These are phyloP conservation scores for Nemopilema nomurai DNA, from an alignment of 30 jellyfish, hydroid and myxozoan species.

Conservation along the genomic window DNA sequence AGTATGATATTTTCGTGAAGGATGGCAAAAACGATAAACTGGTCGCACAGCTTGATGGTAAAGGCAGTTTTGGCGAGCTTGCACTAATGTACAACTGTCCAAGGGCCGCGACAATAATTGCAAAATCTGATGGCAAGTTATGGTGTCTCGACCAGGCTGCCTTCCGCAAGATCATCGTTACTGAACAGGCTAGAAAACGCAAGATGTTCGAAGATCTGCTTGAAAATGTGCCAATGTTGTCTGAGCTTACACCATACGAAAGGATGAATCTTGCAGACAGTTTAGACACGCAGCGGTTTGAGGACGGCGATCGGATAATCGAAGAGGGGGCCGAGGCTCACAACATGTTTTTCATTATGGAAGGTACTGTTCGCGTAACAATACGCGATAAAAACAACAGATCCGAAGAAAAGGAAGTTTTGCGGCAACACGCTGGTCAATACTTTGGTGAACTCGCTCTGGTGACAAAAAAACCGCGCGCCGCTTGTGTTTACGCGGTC, in stretches of 20 bases:
- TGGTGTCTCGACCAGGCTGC: conserved; percentile 98
- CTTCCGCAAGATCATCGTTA: conserved; percentile 82
- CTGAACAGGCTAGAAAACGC: conserved; percentile 91
- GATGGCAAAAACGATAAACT: conserved; percentile 70
- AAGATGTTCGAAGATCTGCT: conserved; percentile 82
- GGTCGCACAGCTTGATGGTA: conserved; percentile 82
- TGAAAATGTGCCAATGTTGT: conserved; percentile 82
- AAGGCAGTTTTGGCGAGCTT: conserved; percentile 95
- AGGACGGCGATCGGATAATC: conserved; percentile 71
- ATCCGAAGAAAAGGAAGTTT: conserved; percentile 70
- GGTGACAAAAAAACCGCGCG: conserved; percentile 93
- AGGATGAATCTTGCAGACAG: conserved; percentile 95
- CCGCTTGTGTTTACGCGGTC: conserved; percentile 85
- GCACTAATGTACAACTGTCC: conserved; percentile 97
- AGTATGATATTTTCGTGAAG: conserved; percentile 76
- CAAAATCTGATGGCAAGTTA: conserved; percentile 79
- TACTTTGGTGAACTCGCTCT: conserved; percentile 97
- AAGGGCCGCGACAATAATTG: conserved; percentile 93
- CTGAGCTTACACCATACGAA: conserved; percentile 87
- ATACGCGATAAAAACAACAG: conserved; percentile 54
- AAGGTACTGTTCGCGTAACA: conserved; percentile 82
- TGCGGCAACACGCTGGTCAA: conserved; percentile 77
- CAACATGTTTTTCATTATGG: conserved; percentile 89
- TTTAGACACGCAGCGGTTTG: conserved; percentile 68
- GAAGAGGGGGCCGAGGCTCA: conserved; percentile 83